These are phyloP conservation scores for Spinus pinus DNA, from an alignment of 2,797 vertebrate species.

Conservation along the genomic window DNA sequence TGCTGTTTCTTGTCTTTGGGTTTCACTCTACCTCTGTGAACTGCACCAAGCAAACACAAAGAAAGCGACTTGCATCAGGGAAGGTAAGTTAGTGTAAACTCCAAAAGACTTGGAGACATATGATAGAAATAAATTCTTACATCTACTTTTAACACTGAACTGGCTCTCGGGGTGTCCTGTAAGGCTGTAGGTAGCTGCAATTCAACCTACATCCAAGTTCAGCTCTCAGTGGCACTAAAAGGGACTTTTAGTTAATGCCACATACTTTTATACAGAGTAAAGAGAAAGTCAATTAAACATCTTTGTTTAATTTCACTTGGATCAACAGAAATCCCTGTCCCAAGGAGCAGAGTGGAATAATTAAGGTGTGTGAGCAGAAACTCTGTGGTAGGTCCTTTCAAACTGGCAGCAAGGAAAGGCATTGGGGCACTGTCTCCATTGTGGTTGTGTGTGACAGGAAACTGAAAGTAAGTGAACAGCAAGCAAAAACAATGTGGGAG, in stretches of 20 bases:
- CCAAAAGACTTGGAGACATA: neutral
- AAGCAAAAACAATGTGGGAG: neutral
- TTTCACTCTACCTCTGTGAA: neutral
- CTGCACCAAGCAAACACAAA: neutral
- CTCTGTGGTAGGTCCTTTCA: neutral
- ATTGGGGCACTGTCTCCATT: neutral
- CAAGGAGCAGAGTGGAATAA: neutral
- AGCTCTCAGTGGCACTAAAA: neutral
- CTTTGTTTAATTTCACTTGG: neutral
- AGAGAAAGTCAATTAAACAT: neutral
- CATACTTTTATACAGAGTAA: neutral
- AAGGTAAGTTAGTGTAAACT: neutral
- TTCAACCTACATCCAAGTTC: neutral
- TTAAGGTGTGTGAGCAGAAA: neutral
- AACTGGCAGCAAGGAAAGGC: neutral
- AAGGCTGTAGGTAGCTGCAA: neutral
- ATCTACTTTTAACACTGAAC: neutral
- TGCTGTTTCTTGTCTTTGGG: neutral
- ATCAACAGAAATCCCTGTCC: neutral
- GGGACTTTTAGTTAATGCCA: neutral
- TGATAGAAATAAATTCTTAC: neutral
- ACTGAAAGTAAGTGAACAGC: neutral
- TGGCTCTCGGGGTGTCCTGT: neutral
- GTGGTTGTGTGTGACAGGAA: neutral
- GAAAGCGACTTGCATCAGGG: rapidly evolving